A percentile compares a stretch with the other conserved stretches of the same genome.
Conservation (phyloP, 2,888 invertebrate genomes). For the Sabatieria punctata region DNA sequence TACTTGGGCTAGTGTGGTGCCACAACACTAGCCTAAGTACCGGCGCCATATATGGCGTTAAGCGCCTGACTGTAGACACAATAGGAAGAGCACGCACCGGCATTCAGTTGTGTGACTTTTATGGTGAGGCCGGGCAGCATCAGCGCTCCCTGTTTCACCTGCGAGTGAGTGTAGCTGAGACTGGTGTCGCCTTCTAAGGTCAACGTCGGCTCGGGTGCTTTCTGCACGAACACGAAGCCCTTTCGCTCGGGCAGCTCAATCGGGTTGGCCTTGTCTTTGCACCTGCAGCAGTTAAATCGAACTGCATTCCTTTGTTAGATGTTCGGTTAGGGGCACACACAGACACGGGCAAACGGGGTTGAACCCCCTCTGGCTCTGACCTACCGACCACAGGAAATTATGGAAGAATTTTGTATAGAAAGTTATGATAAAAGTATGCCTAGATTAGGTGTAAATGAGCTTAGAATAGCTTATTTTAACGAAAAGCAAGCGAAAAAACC, state of each 20-base stretch:
- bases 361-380: too few species aligned
- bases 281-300: constrained; percentile 38
- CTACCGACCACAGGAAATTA: too few species aligned
- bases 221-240: constrained; percentile 68
- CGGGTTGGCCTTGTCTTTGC: constrained; percentile 51
- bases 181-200: constrained; percentile 49
- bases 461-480: too few species aligned
- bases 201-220: constrained; percentile 58
- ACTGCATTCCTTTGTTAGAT: not conserved
- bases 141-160: constrained; percentile 65
- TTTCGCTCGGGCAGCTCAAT: constrained; percentile 57
- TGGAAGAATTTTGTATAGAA: too few species aligned
- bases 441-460: too few species aligned
- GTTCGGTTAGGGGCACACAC: not conserved
- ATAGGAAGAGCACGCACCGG: constrained; percentile 11
- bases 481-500: too few species aligned
- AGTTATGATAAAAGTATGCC: too few species aligned
- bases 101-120: constrained; percentile 26
- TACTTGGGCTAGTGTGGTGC: too few species aligned
- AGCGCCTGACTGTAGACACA: not conserved
- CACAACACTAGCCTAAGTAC: too few species aligned
- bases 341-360: too few species aligned
- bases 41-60: too few species aligned
- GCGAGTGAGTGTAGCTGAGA: constrained; percentile 64
- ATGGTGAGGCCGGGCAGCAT: constrained; percentile 73